Conservation (phyloP, 2,113 vertebrate genomes). For the Mustela lutreola region DNA sequence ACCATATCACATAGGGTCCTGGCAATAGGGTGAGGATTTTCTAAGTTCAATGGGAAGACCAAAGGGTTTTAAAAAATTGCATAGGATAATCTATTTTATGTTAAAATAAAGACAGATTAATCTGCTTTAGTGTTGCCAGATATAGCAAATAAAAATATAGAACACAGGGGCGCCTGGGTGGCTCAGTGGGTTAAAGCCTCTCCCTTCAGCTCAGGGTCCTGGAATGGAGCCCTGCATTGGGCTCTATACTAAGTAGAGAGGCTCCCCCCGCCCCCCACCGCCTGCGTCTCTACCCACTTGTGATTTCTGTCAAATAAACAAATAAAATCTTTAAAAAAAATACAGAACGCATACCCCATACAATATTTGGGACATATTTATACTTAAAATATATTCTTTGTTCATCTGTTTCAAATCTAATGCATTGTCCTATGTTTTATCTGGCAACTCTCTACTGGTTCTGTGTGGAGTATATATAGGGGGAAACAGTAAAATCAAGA, state of each 20-base stretch:
- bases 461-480: too few relatives aligned
- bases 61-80: not conserved
- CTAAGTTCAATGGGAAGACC: not conserved
- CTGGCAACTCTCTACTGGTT: not conserved
- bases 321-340: not conserved
- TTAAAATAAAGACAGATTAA: not conserved
- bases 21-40: not conserved
- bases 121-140: not conserved
- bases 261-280: too few relatives aligned
- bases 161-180: not conserved
- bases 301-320: too few relatives aligned
- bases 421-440: fast-evolving
- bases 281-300: too few relatives aligned
- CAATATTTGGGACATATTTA: not conserved
- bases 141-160: not conserved
- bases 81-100: not conserved
- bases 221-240: too few relatives aligned
- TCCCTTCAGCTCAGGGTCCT: too few relatives aligned
- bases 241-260: too few relatives aligned
- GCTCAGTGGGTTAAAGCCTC: too few relatives aligned
- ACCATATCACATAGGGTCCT: too few relatives aligned
- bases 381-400: not conserved
- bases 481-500: not conserved
- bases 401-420: not conserved
- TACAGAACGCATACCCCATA: not conserved